Percentiles rank a stretch among this genome's conserved stretches.
phyloP scores from a whole-genome alignment of 2,113 vertebrate genomes.

The Vulpes vulpes region DNA sequence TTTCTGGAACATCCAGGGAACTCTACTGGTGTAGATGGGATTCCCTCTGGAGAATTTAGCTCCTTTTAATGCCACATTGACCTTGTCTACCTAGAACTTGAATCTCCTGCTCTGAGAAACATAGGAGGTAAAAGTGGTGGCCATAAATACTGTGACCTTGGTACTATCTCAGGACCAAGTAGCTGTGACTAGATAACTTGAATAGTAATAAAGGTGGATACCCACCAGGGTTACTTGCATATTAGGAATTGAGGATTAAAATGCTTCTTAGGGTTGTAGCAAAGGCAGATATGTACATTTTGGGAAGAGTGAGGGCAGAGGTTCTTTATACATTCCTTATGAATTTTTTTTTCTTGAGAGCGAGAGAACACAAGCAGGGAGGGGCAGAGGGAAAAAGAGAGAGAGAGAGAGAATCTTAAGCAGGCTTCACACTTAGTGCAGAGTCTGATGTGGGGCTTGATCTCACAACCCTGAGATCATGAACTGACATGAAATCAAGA shows the following conservation, averaged over 20 bases:
- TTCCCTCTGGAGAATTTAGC: background rate
- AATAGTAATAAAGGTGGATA: background rate
- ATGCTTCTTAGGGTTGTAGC: background rate
- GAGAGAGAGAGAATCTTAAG: background rate
- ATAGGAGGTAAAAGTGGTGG: background rate
- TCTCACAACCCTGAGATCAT: background rate
- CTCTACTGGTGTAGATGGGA: background rate
- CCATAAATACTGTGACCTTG: background rate
- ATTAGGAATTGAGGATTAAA: background rate
- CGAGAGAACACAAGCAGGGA: background rate
- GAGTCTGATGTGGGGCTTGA: background rate
- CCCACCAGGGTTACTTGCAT: background rate
- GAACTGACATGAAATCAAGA: background rate
- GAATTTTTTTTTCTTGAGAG: background rate
- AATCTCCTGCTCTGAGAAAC: background rate
- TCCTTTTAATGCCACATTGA: background rate
- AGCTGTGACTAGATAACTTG: background rate
- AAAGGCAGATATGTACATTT: background rate
- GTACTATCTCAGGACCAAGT: background rate
- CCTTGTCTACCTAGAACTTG: background rate
- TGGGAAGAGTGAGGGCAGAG: background rate
- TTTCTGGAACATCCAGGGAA: background rate
- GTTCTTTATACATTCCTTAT: background rate
- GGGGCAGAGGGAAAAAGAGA: background rate
- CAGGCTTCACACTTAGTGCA: background rate